A percentile compares a stretch with the other conserved stretches of the same genome.
These are phyloP conservation scores for Nemapogon koenigi DNA, from an alignment of 2,888 invertebrate genomes.

Conservation along the genomic window DNA sequence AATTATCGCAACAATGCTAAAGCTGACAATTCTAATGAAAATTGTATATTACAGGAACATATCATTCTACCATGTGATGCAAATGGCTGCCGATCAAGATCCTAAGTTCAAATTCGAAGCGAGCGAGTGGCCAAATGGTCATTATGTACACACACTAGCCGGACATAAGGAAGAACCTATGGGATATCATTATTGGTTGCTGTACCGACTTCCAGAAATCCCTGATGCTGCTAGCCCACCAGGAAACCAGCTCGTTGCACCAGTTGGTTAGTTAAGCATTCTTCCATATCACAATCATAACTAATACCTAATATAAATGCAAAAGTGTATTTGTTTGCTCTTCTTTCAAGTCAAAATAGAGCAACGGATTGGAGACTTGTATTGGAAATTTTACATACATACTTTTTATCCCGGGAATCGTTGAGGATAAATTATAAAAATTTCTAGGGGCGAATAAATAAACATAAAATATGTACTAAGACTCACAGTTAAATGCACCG, in stretches of 20 bases:
- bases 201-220: conserved; percentile 80
- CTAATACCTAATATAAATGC: too few species aligned
- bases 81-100: conserved; percentile 82
- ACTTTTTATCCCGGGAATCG: too few species aligned
- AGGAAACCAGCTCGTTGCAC: conserved; percentile 86
- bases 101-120: conserved; percentile 77
- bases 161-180: conserved; percentile 81
- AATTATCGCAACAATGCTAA: too few species aligned
- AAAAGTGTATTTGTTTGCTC: too few species aligned
- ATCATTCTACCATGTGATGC: conserved; percentile 78
- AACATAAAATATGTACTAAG: too few species aligned
- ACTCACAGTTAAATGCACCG: too few species aligned
- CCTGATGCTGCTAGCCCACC: conserved; percentile 84
- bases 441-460: too few species aligned
- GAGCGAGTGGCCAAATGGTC: conserved; percentile 91
- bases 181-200: conserved; percentile 89
- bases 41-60: conserved; percentile 60
- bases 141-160: conserved; percentile 87
- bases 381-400: too few species aligned
- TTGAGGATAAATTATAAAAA: too few species aligned
- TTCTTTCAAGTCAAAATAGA: too few species aligned
- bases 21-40: too few species aligned
- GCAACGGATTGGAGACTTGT: too few species aligned
- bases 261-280: conserved; percentile 71
- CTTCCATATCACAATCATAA: neutral